Conservation (phyloP, 2,888 invertebrate species). For the Palloptera scutellata region DNA sequence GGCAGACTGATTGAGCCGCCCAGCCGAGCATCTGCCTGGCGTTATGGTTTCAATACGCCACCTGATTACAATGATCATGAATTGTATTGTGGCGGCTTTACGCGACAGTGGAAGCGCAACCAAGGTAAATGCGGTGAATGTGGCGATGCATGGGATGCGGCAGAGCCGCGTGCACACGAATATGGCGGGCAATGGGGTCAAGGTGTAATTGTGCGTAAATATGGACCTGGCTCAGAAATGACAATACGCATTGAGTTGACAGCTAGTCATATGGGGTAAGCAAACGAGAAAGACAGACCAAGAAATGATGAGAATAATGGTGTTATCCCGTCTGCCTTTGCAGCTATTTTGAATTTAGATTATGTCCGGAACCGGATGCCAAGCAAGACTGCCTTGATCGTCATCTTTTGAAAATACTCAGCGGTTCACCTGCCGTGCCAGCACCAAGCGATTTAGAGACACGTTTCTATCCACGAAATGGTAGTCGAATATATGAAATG, state of each 20-base stretch:
- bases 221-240: constrained; percentile 73
- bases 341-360: constrained; percentile 80
- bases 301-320: constrained; percentile 1
- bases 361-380: constrained; percentile 77
- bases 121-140: constrained; percentile 87
- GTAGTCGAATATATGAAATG: constrained; percentile 82
- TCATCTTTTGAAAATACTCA: constrained; percentile 70
- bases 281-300: not conserved
- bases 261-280: constrained; percentile 80
- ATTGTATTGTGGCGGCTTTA: constrained; percentile 85
- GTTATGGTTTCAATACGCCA: constrained; percentile 87
- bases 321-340: constrained; percentile 17
- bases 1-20: constrained; percentile 77
- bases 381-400: constrained; percentile 83
- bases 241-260: constrained; percentile 84
- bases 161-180: constrained; percentile 79
- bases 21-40: constrained; percentile 86
- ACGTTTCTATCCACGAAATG: constrained; percentile 78
- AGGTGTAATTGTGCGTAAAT: constrained; percentile 82
- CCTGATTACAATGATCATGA: constrained; percentile 91
- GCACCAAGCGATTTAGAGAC: constrained; percentile 66
- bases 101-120: constrained; percentile 83
- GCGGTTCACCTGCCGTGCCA: constrained; percentile 60
- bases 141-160: constrained; percentile 83
- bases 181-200: constrained; percentile 84